These are phyloP conservation scores for Apodemus sylvaticus DNA, from an alignment of 2,113 vertebrate species.

Conservation along the genomic window DNA sequence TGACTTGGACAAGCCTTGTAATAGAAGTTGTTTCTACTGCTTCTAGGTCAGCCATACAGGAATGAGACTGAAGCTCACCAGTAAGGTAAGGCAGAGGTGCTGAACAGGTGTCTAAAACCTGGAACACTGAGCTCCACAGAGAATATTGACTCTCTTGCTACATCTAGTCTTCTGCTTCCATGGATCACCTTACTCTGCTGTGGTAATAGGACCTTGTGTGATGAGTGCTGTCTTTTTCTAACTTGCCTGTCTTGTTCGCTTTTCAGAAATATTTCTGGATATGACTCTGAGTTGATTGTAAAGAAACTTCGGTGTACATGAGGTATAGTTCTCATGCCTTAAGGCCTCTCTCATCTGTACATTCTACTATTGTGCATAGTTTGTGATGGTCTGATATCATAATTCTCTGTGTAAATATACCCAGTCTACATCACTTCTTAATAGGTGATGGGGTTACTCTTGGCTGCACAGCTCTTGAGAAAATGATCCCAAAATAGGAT, in stretches of 20 bases:
- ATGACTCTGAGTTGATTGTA: too few species aligned
- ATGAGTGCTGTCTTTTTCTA: neutral
- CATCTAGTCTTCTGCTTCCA: neutral
- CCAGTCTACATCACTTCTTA: neutral
- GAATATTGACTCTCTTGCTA: too few species aligned
- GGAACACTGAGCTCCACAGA: neutral
- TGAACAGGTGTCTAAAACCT: neutral
- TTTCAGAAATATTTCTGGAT: too few species aligned
- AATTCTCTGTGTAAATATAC: neutral
- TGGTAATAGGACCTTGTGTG: accelerated
- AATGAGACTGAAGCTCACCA: neutral
- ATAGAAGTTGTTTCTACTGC: neutral
- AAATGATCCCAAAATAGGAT: neutral
- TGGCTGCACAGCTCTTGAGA: neutral
- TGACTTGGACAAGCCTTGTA: neutral
- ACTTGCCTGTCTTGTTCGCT: neutral
- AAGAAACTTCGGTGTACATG: too few species aligned
- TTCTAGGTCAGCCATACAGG: neutral
- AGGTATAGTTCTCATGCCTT: neutral
- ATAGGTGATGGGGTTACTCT: neutral
- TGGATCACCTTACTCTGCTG: neutral
- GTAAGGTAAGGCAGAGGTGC: too few species aligned
- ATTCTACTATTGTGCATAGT: neutral
- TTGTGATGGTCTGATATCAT: neutral
- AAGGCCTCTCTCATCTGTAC: neutral